Base-by-base conservation (phyloP, 2,113 vertebrate genomes). In the Boulengerochromis microlepis region DNA sequence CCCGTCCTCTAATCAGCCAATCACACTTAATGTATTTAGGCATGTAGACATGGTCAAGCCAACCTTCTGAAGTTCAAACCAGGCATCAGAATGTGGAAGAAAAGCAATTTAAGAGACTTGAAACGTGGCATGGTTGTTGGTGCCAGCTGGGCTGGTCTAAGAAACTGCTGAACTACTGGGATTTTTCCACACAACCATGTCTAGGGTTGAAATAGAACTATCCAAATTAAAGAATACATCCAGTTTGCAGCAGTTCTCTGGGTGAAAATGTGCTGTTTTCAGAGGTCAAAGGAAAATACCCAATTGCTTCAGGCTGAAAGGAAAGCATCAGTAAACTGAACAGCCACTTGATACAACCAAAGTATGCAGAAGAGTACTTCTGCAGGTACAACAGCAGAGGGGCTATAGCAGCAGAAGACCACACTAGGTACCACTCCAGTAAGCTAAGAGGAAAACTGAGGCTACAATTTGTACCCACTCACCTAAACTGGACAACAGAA, bases 171-270 rank as follows among this genome's bases (percentile, higher is more conserved):
- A 76, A 18, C 40, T 76, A 0, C 69, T 29, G 69, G 40, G 24
- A 76, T 29, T 74, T 74, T 74, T 40, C 13, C 40, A 47, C 40
- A 45, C 40, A 74, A 18, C 40, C 15, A 0, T 0, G 0, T 7
- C 22, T 74, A 26, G 5, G 38, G 66, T 74, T 45, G 22, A 42
- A 16, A 45, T 24, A 74, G 1, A 45, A 74, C 12, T 24, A 24
- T 42, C 66, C 7, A 38, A 74, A 74, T 7, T 45, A 29, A 45
- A 19, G 22, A 76, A 29, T 29, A 18, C 42, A 45, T 74, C 40
- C 40, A 7, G 69, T 47, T 45, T 0, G 6, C 9, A 24, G 38
- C 38, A 74, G 38, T 45, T 71, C n/a, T 71, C 38, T 71, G 66
- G n/a, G 35, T 45, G 66, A 74, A 74, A 74, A 74, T 7, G 2